phyloP scores from a whole-genome alignment of 2,113 vertebrate species.

The Puntigrus tetrazona region DNA sequence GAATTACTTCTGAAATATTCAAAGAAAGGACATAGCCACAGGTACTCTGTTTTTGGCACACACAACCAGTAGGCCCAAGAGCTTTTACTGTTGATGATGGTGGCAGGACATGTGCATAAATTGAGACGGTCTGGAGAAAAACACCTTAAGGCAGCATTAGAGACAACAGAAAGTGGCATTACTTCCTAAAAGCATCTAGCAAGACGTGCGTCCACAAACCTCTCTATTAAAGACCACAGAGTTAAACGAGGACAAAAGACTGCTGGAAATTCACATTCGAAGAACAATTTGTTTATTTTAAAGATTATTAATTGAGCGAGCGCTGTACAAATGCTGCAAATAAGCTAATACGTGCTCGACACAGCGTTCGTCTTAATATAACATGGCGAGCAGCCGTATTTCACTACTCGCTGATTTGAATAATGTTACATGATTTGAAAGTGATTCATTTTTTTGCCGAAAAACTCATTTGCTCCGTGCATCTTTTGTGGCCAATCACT shows the following conservation, averaged over 20 bases:
- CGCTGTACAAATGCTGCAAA: conserved; percentile 30
- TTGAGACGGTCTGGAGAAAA: conserved; percentile 21
- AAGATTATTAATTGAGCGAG: conserved; percentile 40
- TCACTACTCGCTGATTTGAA: conserved; percentile 30
- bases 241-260: conserved; percentile 1
- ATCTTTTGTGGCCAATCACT: conserved; percentile 56
- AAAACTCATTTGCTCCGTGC: conserved; percentile 46
- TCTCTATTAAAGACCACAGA: not conserved
- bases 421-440: conserved; percentile 44
- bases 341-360: conserved; percentile 27
- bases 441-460: conserved; percentile 32
- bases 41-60: conserved; percentile 38
- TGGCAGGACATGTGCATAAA: conserved; percentile 37
- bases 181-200: conserved; percentile 16
- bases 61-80: conserved; percentile 8
- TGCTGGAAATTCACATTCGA: conserved; percentile 39
- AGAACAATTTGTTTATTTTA: conserved; percentile 33
- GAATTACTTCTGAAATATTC: conserved; percentile 41
- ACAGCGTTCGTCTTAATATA: conserved; percentile 56
- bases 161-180: conserved; percentile 24
- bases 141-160: conserved; percentile 18
- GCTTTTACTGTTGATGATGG: conserved; percentile 23
- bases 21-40: conserved; percentile 45
- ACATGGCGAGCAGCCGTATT: conserved; percentile 22
- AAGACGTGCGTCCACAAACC: not conserved